Evolutionary conservation across 2,888 invertebrate species (phyloP).

Genomic region (Microplitis manilae): DNA sequence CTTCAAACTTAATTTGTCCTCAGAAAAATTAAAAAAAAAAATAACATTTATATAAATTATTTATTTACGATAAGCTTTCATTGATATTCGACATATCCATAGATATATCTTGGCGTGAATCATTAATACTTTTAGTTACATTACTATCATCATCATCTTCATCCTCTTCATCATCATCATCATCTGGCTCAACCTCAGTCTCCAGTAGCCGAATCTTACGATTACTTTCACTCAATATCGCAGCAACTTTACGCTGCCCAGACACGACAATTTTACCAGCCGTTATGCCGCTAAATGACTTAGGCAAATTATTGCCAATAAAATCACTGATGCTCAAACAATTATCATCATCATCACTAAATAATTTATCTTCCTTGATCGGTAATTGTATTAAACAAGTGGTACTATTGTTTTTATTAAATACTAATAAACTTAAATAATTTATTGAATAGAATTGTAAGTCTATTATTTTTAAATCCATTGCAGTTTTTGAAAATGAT

Average conservation of each 20-base stretch:
- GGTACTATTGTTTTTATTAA: constrained; percentile 61
- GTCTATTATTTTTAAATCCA: constrained; percentile 75
- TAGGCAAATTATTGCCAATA: constrained; percentile 60
- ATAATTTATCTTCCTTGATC: constrained; percentile 52
- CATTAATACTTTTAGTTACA: neutral
- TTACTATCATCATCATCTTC: constrained; percentile 58
- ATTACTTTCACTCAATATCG: constrained; percentile 84
- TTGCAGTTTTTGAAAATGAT: constrained; percentile 53
- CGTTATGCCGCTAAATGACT: constrained; percentile 64
- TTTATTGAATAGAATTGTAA: constrained; percentile 84
- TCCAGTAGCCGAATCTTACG: constrained; percentile 90
- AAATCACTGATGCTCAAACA: constrained; percentile 59
- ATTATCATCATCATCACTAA: constrained; percentile 50
- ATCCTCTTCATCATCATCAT: constrained; percentile 85
- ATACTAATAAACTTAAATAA: constrained; percentile 79
- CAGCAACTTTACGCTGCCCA: constrained; percentile 87
- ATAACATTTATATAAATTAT: too few relatives aligned
- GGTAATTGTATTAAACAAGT: constrained; percentile 65
- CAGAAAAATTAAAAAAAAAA: too few relatives aligned
- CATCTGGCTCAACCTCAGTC: constrained; percentile 94
- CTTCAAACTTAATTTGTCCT: too few relatives aligned
- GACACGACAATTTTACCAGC: constrained; percentile 84
- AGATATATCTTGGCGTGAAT: neutral
- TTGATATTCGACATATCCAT: constrained; percentile 8
- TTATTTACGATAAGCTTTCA: neutral